phyloP scores from a whole-genome alignment of 1,140 invertebrate genomes.

The Watersipora subatra region DNA sequence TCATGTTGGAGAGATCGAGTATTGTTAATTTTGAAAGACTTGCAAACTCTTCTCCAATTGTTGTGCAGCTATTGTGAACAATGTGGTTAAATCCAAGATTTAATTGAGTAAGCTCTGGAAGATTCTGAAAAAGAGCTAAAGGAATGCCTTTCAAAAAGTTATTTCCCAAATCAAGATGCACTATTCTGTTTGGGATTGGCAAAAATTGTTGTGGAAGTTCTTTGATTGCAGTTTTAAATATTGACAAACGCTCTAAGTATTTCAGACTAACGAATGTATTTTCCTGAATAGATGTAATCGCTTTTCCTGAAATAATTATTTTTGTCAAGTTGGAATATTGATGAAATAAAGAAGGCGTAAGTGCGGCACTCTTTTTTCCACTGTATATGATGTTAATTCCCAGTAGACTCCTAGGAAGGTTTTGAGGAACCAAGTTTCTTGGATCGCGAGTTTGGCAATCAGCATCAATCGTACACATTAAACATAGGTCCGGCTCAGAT shows the following conservation, averaged over 20 bases:
- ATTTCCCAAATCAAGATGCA: not conserved
- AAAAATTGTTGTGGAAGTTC: not conserved
- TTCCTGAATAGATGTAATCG: not conserved
- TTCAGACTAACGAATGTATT: not conserved
- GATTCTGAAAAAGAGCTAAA: not conserved
- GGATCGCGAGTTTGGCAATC: not conserved
- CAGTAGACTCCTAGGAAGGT: not conserved
- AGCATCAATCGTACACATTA: not conserved
- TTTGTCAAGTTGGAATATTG: not conserved
- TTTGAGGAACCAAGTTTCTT: not conserved
- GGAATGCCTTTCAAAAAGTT: not conserved
- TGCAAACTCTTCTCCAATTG: not conserved
- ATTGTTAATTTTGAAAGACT: not conserved
- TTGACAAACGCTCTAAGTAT: not conserved
- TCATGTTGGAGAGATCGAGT: not conserved
- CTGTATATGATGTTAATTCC: not conserved
- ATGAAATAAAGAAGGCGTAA: not conserved
- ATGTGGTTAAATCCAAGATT: not conserved
- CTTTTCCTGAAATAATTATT: not conserved
- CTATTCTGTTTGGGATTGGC: not conserved
- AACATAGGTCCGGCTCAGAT: too few species aligned
- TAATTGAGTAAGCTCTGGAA: not conserved
- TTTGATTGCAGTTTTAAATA: not conserved
- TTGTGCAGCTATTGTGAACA: not conserved
- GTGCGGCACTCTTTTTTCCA: not conserved